Conservation (phyloP, 2,797 vertebrate genomes). For the Falco cherrug region DNA sequence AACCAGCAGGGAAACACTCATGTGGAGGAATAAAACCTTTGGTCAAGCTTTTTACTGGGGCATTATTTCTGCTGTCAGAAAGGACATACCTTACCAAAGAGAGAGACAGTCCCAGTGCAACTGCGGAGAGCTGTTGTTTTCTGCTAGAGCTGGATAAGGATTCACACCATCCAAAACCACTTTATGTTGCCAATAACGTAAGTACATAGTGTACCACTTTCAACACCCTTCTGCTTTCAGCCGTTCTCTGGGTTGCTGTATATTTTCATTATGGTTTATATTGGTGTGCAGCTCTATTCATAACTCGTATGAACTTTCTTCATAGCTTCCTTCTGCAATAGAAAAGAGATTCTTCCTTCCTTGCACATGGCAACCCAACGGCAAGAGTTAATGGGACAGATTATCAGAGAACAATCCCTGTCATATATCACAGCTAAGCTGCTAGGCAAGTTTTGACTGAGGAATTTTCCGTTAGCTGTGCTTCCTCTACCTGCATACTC, state of each 20-base stretch:
- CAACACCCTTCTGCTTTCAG: not conserved
- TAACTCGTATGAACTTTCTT: not conserved
- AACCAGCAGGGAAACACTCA: not conserved
- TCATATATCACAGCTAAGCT: not conserved
- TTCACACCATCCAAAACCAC: not conserved
- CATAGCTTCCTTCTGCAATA: not conserved
- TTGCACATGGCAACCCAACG: not conserved
- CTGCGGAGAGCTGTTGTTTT: not conserved
- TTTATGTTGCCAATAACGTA: not conserved
- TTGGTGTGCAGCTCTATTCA: not conserved
- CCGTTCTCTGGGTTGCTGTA: not conserved
- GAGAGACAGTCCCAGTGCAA: accelerated
- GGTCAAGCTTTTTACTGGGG: not conserved
- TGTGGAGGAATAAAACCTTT: not conserved
- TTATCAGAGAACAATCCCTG: not conserved
- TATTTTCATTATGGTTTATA: not conserved
- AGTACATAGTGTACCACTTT: not conserved
- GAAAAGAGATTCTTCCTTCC: not conserved
- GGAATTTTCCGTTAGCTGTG: not conserved
- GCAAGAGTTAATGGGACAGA: not conserved
- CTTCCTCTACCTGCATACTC: not conserved
- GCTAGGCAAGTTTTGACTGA: not conserved
- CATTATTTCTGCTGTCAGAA: not conserved
- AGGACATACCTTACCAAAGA: not conserved
- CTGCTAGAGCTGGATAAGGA: not conserved